phyloP scores from a whole-genome alignment of 2,797 vertebrate genomes.

The Acridotheres tristis region DNA sequence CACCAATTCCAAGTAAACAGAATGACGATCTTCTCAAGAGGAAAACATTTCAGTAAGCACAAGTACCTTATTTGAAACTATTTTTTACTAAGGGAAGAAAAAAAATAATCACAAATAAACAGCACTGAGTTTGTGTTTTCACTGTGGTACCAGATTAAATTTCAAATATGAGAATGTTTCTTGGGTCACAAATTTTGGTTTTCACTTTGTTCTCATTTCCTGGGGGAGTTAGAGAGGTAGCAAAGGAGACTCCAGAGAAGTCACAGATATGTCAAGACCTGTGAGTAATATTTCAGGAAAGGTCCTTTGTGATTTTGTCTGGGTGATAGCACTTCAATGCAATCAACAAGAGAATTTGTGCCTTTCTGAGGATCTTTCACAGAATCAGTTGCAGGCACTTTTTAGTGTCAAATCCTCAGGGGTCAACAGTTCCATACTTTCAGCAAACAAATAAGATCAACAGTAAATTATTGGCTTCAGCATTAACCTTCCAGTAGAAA shows the following conservation, averaged over 20 bases:
- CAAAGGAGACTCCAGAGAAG: not conserved
- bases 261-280: not conserved
- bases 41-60: not conserved
- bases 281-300: not conserved
- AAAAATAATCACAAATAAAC: not conserved
- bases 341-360: not conserved
- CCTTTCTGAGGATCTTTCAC: not conserved
- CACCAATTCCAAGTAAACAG: not conserved
- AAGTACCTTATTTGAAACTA: not conserved
- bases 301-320: not conserved
- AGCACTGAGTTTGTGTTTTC: not conserved
- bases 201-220: not conserved
- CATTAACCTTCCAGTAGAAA: not conserved
- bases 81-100: not conserved
- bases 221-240: not conserved
- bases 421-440: not conserved
- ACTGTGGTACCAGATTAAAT: not conserved
- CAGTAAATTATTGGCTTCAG: not conserved
- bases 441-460: not conserved
- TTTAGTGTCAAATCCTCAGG: not conserved
- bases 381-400: not conserved
- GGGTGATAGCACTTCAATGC: accelerated
- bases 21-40: not conserved
- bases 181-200: not conserved
- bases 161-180: not conserved